A percentile compares a stretch with the other conserved stretches of the same genome.
phyloP scores from a whole-genome alignment of 2,797 vertebrate genomes.

The Anableps anableps region DNA sequence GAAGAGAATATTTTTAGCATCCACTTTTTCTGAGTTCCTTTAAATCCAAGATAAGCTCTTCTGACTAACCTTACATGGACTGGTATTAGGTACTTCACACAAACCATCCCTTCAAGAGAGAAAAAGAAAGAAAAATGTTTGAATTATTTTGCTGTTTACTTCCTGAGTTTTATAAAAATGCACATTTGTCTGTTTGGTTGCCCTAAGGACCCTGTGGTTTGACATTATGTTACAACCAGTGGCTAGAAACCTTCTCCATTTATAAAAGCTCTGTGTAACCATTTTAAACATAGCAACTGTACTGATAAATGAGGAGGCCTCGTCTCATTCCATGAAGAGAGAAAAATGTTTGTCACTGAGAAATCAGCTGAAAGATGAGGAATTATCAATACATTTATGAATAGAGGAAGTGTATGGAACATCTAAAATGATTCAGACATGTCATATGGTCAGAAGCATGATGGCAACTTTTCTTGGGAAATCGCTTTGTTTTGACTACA shows the following conservation, averaged over 20 bases:
- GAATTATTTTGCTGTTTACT: neutral
- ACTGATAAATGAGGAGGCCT: constrained; percentile 2
- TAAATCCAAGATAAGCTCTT: no score
- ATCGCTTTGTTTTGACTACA: no score
- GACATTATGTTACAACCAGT: constrained; percentile 5
- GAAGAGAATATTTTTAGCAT: no score
- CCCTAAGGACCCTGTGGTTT: constrained; percentile 10
- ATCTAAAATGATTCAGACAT: neutral
- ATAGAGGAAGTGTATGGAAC: neutral
- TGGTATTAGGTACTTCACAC: no score
- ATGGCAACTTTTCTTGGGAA: neutral
- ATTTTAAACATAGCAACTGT: constrained; percentile 3
- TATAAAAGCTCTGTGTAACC: neutral
- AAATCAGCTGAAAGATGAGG: neutral
- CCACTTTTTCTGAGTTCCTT: no score
- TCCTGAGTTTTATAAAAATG: neutral
- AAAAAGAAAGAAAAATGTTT: no score
- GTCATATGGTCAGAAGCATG: neutral
- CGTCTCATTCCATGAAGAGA: neutral
- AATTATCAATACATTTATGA: neutral
- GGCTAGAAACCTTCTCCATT: constrained; percentile 9
- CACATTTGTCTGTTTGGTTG: constrained; percentile 20
- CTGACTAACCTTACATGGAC: no score
- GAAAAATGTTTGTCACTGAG: neutral
- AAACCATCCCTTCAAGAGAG: neutral